Evolutionary conservation across 2,888 invertebrate genomes (phyloP), one percentile per base, ranked within the genome.

Genomic region (Caenorhabditis zanzibari): DNA sequence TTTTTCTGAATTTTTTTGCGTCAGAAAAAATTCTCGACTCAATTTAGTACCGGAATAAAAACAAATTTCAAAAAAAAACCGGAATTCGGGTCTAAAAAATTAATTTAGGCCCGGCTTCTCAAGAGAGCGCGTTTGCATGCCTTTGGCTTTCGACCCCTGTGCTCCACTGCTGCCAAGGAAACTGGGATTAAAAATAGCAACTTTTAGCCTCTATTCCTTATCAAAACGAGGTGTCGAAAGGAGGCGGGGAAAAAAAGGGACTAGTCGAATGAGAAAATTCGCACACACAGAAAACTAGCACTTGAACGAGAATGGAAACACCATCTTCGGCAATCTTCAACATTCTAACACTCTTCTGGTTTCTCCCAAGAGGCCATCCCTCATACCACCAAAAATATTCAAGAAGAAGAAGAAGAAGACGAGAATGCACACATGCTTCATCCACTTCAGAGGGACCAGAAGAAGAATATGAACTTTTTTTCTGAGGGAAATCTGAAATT

Each of bases 361-460:
- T 64, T 32, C 56, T 66, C 74, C 74, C 74, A 75, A 75, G 74
- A 75, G 74, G 74, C 74, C 74, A 75, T 66, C 74, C 44, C 52
- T 75, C 74, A 75, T 66, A 6, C 56, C 64, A 52, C 74, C 68
- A 68, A 66, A 66, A 66, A 66, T 64, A 64, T 64, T 74, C 72
- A 61, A 47, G 32, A 32, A 32, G 32, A 32, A 32, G 32, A 12
- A 38, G 22, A 26, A 59, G 32, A 2, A 24, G 35, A 38, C 41
- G 2, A 61, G 47, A 19, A n/a, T 52, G 10, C 52, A n/a, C n/a
- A n/a, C n/a, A n/a, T 10, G 2, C 52, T 26, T 24, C 54, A 14
- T 14, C 24, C 54, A 16, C 24, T 56, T 69, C 44, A 19, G 28
- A 10, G 26, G 19, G 7, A n/a, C n/a, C 24, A 24, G 54, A 41